Base-by-base conservation (phyloP, 1,140 invertebrate species). In the Atta colombica region DNA sequence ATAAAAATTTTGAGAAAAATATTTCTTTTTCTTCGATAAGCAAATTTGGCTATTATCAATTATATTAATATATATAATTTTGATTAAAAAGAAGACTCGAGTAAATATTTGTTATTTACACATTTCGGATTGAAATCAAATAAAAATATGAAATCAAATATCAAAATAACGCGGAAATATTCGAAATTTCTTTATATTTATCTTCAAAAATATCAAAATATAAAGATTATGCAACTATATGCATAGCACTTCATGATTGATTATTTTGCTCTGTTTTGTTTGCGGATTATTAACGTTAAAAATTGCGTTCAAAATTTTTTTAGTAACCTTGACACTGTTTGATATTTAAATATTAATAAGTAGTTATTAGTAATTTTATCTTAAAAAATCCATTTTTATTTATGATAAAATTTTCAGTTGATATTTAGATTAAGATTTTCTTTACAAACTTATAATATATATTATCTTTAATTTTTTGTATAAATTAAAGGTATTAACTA, bases 41-140 rank as follows among this genome's bases (percentile, higher is more conserved):
- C 35, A 39, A 39, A 39, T 39, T 39, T 7, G 7, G 35, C 0
- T 39, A 39, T 39, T 39, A 39, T 39, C 35, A 39, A 39, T 39
- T 39, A 39, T 14, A 51, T 51, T 21, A 21, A 28, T 28, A 31
- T 31, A 16, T 51, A 16, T 5, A 51, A 51, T 51, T 51, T 39
- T 51, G 14, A 51, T 51, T 16, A 51, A 16, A 51, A 6, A 35
- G 12, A 72, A 35, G n/a, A n/a, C 0, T 16, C 28, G 8, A 77
- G 2, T 45, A 25, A 61, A 63, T 16, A 61, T 39, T 77, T 63
- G 16, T 10, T 60, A 35, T 21, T 58, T 60, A 16, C 1, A 74
- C 14, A 25, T 61, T 77, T 77, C 4, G 1, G 6, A 74, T 74
- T 58, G 0, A 74, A 74, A 74, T 74, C 16, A 28, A 58, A 35